Conservation (phyloP, 2,113 vertebrate genomes). For the Pithys albifrons region DNA sequence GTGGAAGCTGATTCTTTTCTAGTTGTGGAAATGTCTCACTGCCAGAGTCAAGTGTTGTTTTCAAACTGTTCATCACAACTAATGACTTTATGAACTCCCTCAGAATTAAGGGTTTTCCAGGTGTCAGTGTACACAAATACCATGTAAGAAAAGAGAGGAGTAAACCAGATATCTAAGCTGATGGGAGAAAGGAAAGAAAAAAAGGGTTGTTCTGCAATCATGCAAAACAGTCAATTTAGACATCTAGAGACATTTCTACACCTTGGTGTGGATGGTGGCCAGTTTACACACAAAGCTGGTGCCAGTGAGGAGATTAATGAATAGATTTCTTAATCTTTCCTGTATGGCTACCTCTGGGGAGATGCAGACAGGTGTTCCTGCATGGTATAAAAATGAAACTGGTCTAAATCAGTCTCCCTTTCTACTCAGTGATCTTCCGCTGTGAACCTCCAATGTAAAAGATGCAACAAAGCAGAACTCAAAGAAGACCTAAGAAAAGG, state of each 20-base stretch:
- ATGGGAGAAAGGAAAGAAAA: not conserved
- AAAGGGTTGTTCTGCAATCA: not conserved
- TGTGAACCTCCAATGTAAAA: not conserved
- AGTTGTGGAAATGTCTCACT: not conserved
- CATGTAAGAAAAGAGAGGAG: not conserved
- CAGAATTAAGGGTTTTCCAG: not conserved
- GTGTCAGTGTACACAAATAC: not conserved
- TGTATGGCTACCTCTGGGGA: not conserved
- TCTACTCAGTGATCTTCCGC: not conserved
- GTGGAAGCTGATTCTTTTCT: not conserved
- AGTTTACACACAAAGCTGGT: not conserved
- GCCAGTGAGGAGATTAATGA: not conserved
- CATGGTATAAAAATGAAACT: not conserved
- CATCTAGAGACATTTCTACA: not conserved
- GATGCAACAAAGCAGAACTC: constrained; percentile 16
- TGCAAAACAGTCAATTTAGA: not conserved
- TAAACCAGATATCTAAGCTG: not conserved
- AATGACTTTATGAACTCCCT: not conserved
- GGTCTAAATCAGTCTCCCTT: not conserved
- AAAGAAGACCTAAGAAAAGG: not conserved
- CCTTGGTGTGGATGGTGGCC: not conserved
- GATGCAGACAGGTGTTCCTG: not conserved
- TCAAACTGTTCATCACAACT: not conserved
- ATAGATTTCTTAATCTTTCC: not conserved
- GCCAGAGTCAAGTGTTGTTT: not conserved